Percentiles rank a stretch among this genome's conserved stretches.
Evolutionary conservation across 2,888 invertebrate species (phyloP).

Genomic region (Smittia aterrima): DNA sequence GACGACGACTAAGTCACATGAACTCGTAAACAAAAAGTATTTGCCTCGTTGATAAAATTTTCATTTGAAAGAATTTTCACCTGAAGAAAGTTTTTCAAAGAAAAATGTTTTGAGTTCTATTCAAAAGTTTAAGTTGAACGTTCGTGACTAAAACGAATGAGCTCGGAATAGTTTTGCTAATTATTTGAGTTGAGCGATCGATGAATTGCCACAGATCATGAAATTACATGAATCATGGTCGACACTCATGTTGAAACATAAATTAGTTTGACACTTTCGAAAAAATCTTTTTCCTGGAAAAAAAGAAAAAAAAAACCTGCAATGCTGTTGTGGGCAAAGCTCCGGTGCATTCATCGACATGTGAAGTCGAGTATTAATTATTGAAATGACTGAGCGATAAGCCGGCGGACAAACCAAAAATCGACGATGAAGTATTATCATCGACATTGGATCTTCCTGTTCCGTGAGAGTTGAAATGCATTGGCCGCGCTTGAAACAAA

Average conservation of each 20-base stretch:
- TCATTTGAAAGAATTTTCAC: neutral
- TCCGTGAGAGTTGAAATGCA: too few species aligned
- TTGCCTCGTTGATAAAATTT: neutral
- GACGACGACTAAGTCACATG: too few species aligned
- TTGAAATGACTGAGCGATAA: neutral
- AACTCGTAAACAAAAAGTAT: too few species aligned
- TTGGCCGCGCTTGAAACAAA: too few species aligned
- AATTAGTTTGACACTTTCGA: slow-evolving; percentile 5
- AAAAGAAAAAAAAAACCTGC: neutral
- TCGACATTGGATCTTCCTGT: too few species aligned
- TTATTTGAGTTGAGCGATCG: too few species aligned
- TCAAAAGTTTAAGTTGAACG: neutral
- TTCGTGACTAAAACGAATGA: neutral
- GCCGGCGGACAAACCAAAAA: neutral
- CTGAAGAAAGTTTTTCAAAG: neutral
- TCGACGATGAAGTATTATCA: too few species aligned
- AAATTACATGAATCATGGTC: too few species aligned
- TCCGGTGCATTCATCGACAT: neutral
- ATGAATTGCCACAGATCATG: too few species aligned
- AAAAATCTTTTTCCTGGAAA: neutral
- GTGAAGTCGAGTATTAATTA: slow-evolving; percentile 14
- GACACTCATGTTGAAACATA: slow-evolving; percentile 23
- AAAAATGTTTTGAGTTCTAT: too few species aligned
- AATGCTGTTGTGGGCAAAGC: neutral
- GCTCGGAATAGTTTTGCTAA: too few species aligned